phyloP scores from a whole-genome alignment of 2,888 invertebrate genomes.

The Oscheius sp. region DNA sequence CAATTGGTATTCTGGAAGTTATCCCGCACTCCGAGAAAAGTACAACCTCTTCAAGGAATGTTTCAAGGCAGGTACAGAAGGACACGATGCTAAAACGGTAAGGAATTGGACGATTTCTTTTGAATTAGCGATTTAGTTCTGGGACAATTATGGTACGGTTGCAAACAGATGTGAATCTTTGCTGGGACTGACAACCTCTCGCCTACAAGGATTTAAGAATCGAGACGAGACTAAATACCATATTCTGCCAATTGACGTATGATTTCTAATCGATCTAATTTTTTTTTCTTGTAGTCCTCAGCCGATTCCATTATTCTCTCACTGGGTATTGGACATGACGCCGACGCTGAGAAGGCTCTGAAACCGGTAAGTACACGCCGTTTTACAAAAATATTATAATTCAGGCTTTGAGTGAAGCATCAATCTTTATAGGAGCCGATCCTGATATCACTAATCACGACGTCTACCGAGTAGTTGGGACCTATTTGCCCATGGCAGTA shows the following conservation, averaged over 20 bases:
- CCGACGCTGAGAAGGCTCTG: constrained; percentile 17
- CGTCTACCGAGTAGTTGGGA: constrained; percentile 9
- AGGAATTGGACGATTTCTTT: background rate
- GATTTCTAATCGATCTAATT: background rate
- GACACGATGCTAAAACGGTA: no score
- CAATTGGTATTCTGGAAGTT: no score
- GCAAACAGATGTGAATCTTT: background rate
- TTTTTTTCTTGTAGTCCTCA: background rate
- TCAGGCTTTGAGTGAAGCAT: background rate
- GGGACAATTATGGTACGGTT: background rate
- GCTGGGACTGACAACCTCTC: background rate
- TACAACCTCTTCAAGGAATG: no score
- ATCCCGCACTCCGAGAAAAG: no score
- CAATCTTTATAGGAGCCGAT: constrained; percentile 5
- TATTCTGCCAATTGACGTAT: constrained; percentile 6
- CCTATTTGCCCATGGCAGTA: background rate
- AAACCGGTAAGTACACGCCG: constrained; percentile 23
- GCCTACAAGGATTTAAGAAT: background rate
- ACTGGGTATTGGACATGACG: constrained; percentile 11
- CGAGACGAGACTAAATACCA: constrained; percentile 6
- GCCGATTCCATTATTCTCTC: constrained; percentile 4
- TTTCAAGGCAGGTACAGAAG: no score
- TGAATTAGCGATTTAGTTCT: background rate
- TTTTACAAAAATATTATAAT: no score
- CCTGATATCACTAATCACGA: background rate